Percentiles rank a stretch among this genome's conserved stretches.
phyloP scores from a whole-genome alignment of 2,113 vertebrate genomes.

The Terrapene triunguis region DNA sequence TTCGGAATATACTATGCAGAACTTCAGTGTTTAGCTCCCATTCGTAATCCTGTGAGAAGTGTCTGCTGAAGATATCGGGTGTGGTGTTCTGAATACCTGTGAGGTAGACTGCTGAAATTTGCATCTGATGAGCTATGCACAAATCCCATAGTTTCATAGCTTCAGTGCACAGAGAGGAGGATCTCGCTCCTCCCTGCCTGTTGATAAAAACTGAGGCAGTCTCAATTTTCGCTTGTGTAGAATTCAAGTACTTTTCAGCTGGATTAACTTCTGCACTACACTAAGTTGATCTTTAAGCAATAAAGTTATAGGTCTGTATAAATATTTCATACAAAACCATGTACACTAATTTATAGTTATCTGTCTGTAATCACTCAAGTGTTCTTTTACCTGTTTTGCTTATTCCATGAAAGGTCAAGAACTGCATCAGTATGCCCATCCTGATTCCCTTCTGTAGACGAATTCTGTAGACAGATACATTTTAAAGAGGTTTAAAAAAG shows the following conservation, averaged over 20 bases:
- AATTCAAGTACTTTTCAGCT: background rate
- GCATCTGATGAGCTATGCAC: background rate
- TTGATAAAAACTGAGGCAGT: fast-evolving
- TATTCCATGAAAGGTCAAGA: conserved; percentile 97
- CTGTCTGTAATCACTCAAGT: background rate
- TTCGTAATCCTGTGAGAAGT: background rate
- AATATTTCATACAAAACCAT: background rate
- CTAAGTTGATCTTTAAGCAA: background rate
- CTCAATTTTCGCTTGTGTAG: background rate
- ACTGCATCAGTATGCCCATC: conserved; percentile 93
- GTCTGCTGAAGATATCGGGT: background rate
- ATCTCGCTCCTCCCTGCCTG: background rate
- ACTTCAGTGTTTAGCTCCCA: background rate
- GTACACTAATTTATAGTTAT: background rate
- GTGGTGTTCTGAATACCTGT: background rate
- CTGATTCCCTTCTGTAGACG: conserved; percentile 74
- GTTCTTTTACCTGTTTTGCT: conserved; percentile 85
- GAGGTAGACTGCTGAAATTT: background rate
- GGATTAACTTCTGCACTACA: background rate
- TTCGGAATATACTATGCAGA: background rate
- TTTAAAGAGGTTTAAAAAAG: background rate
- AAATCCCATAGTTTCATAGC: background rate
- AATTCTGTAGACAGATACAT: conserved; percentile 73
- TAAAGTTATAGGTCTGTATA: background rate
- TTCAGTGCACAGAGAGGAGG: background rate